phyloP scores from a whole-genome alignment of 2,113 vertebrate species.

The Erythrocercus mccallii region DNA sequence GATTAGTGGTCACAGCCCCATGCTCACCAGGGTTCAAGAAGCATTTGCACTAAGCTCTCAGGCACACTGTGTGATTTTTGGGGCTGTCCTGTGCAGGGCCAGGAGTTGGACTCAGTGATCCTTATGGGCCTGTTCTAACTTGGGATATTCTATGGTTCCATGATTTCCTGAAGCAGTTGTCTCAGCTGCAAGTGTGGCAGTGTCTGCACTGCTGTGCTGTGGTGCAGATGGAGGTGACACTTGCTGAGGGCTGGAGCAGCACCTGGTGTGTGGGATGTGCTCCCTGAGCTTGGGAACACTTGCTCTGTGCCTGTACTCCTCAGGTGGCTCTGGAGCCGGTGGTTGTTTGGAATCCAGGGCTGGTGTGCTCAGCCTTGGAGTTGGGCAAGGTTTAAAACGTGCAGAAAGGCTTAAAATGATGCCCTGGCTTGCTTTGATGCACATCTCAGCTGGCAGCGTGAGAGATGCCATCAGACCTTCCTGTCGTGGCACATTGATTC shows the following conservation, averaged over 20 bases:
- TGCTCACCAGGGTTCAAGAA: not conserved
- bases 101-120: not conserved
- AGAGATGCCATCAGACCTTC: not conserved
- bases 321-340: rapidly evolving
- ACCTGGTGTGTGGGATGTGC: not conserved
- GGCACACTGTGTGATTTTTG: not conserved
- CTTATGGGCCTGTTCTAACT: not conserved
- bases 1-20: not conserved
- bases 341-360: not conserved
- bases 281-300: not conserved
- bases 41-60: not conserved
- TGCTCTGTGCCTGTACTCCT: not conserved
- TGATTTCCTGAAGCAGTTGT: not conserved
- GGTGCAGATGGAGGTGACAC: not conserved
- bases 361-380: not conserved
- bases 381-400: not conserved
- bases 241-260: rapidly evolving
- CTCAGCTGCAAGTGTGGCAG: not conserved
- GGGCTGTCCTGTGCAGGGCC: not conserved
- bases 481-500: not conserved
- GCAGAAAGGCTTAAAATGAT: not conserved
- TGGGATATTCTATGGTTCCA: not conserved
- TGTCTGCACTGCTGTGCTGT: rapidly evolving
- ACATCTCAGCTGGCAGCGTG: rapidly evolving
- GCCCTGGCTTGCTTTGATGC: not conserved